These are phyloP conservation scores for Anser brachyrhynchus DNA, from an alignment of 2,113 vertebrate genomes.

Conservation along the genomic window DNA sequence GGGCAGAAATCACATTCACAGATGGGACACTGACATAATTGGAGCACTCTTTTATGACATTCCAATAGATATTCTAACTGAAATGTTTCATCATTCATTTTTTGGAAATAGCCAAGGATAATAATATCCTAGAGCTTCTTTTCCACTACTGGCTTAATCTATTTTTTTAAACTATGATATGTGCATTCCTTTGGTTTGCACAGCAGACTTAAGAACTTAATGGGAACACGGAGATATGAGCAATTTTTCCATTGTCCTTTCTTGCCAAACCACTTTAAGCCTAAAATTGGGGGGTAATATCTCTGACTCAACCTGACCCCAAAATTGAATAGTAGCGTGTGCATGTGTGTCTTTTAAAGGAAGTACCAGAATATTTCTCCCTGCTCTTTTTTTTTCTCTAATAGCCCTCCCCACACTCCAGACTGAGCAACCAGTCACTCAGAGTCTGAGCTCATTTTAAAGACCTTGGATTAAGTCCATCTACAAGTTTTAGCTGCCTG, in stretches of 20 bases:
- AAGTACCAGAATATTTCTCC: constrained; percentile 1
- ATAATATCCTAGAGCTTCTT: constrained; percentile 71
- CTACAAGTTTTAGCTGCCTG: constrained; percentile 61
- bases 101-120: constrained; percentile 54
- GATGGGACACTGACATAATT: constrained; percentile 41
- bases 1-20: constrained; percentile 50
- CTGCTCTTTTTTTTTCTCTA: neutral
- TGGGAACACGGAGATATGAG: constrained; percentile 58
- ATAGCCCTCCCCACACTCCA: constrained; percentile 38
- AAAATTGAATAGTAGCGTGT: constrained; percentile 22
- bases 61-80: constrained; percentile 45
- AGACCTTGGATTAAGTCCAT: constrained; percentile 67
- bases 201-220: constrained; percentile 62
- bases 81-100: constrained; percentile 67
- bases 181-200: constrained; percentile 75
- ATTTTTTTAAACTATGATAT: constrained; percentile 69
- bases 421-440: constrained; percentile 59
- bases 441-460: constrained; percentile 71
- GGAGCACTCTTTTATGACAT: constrained; percentile 36
- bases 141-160: constrained; percentile 67
- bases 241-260: constrained; percentile 68
- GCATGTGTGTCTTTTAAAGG: constrained; percentile 3
- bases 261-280: constrained; percentile 68
- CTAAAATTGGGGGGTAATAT: constrained; percentile 69
- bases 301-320: constrained; percentile 68